A percentile compares a stretch with the other conserved stretches of the same genome.
These are phyloP conservation scores for Oncorhynchus masou DNA, from an alignment of 2,113 vertebrate genomes.

Conservation along the genomic window DNA sequence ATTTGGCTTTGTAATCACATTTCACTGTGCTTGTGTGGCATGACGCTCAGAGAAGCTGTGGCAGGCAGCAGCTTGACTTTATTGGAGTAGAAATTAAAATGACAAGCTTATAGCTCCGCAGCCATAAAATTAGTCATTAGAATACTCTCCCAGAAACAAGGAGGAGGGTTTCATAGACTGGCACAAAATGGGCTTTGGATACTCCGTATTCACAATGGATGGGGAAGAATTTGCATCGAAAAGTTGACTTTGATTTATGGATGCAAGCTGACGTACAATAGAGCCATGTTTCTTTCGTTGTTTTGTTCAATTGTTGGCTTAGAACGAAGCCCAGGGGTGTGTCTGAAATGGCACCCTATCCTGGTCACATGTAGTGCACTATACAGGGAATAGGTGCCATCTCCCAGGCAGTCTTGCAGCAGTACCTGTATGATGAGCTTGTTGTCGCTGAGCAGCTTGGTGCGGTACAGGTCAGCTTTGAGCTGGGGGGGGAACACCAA, in stretches of 20 bases:
- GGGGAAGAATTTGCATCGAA: too few species aligned
- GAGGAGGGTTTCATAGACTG: not conserved
- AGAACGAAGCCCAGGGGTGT: too few species aligned
- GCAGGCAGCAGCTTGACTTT: constrained; percentile 36
- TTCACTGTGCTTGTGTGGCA: constrained; percentile 41
- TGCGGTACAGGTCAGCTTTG: constrained; percentile 75
- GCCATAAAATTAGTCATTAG: too few species aligned
- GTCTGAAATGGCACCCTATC: too few species aligned
- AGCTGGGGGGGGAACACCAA: constrained; percentile 81
- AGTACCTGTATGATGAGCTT: constrained; percentile 84
- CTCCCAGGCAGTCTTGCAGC: too few species aligned
- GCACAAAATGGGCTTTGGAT: too few species aligned
- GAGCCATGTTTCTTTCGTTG: too few species aligned
- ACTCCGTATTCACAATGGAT: too few species aligned
- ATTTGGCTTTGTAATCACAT: constrained; percentile 45
- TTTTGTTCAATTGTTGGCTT: too few species aligned
- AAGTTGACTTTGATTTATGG: too few species aligned
- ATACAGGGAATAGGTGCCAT: not conserved
- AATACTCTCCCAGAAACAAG: not conserved
- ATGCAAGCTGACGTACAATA: too few species aligned
- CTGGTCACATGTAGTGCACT: too few species aligned
- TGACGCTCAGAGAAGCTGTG: constrained; percentile 30
- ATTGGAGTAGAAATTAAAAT: constrained; percentile 50
- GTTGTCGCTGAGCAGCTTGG: constrained; percentile 74
- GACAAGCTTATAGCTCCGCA: constrained; percentile 10